Percentiles rank a stretch among this genome's conserved stretches.
These are phyloP conservation scores for Epizoanthus rinbou DNA, from an alignment of 92 coral and sea anemone species.

Conservation along the genomic window DNA sequence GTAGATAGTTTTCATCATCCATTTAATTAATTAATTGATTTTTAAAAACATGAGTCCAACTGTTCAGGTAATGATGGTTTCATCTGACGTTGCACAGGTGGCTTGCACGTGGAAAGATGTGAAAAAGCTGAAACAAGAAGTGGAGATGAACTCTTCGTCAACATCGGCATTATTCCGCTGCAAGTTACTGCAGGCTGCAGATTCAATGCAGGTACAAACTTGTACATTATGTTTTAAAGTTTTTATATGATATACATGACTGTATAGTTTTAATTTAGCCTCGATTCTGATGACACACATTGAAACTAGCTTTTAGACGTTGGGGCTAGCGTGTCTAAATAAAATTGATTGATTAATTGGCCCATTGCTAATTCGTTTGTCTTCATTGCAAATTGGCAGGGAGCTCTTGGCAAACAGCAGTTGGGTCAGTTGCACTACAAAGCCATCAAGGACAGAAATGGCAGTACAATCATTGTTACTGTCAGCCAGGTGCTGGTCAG, in stretches of 20 bases:
- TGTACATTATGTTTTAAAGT: neutral
- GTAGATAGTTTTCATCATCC: no score
- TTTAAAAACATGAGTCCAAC: neutral
- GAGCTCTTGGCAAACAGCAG: constrained; percentile 91
- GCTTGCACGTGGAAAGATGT: constrained; percentile 99
- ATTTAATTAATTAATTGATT: no score
- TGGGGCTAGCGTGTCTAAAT: no score
- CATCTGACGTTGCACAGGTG: constrained; percentile 57
- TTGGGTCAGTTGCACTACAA: constrained; percentile 93
- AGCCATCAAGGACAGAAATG: constrained; percentile 89
- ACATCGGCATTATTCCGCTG: constrained; percentile 91
- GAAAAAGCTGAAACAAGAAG: constrained; percentile 89
- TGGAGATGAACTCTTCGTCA: constrained; percentile 90
- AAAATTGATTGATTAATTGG: no score
- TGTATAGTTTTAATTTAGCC: no score
- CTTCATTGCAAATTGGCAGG: constrained; percentile 45
- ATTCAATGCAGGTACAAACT: constrained; percentile 82
- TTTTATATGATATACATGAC: neutral
- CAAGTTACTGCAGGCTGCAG: constrained; percentile 87
- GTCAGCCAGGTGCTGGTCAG: constrained; percentile 89
- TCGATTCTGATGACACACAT: no score
- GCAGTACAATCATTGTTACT: constrained; percentile 89
- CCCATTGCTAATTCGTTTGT: no score
- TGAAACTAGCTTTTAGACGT: no score
- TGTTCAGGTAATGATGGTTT: neutral